phyloP scores from a whole-genome alignment of 2,797 vertebrate species.

The Eutrigla gurnardus region DNA sequence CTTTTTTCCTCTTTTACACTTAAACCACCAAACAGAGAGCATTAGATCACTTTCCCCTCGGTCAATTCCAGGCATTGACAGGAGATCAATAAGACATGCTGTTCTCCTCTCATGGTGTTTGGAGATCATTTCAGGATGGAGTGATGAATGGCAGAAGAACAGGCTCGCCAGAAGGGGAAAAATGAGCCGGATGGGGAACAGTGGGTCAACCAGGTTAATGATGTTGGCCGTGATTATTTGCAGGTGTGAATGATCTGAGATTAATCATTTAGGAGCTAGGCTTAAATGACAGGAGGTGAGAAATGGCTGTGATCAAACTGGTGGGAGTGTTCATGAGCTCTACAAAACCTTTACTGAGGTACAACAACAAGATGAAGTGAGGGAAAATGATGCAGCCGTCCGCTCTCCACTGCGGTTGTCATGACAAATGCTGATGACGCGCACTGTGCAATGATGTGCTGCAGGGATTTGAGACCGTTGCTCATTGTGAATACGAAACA shows the following conservation, averaged over 20 bases:
- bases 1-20: slow-evolving; percentile 31
- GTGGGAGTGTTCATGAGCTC: slow-evolving; percentile 55
- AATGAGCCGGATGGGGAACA: slow-evolving; percentile 69
- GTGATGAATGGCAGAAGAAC: slow-evolving; percentile 79
- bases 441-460: not conserved
- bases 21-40: slow-evolving; percentile 45
- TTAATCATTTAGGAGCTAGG: slow-evolving; percentile 70
- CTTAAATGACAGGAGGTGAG: slow-evolving; percentile 67
- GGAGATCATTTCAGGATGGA: slow-evolving; percentile 76
- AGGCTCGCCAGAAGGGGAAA: slow-evolving; percentile 64
- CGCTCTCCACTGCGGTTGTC: slow-evolving; percentile 13
- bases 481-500: slow-evolving; percentile 2
- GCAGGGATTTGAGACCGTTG: slow-evolving; percentile 12
- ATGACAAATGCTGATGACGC: slow-evolving; percentile 17
- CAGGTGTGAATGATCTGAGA: slow-evolving; percentile 75
- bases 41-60: slow-evolving; percentile 70
- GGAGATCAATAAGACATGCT: slow-evolving; percentile 82
- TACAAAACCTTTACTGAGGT: slow-evolving; percentile 48
- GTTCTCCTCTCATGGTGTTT: slow-evolving; percentile 75
- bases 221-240: slow-evolving; percentile 77
- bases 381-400: slow-evolving; percentile 28
- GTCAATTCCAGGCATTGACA: slow-evolving; percentile 75
- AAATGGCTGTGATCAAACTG: slow-evolving; percentile 67
- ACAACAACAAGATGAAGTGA: slow-evolving; percentile 40
- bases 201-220: slow-evolving; percentile 77